Evolutionary conservation across 2,888 invertebrate genomes (phyloP), one percentile per base, ranked within the genome.

Genomic region (Galerucella pusilla): DNA sequence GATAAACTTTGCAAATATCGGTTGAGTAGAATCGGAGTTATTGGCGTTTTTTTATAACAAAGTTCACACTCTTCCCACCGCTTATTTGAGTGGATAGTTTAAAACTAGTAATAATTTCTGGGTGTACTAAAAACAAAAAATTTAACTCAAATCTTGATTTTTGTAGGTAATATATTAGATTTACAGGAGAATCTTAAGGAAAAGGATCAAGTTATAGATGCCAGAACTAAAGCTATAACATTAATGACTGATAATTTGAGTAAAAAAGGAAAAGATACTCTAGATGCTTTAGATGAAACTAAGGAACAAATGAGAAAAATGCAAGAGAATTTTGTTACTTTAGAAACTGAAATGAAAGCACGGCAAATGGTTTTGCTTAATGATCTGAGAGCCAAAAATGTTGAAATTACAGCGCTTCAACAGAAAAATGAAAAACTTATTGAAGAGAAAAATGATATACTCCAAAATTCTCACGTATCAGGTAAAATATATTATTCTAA

Each of bases 131-230:
- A 20, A 20, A 28, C 12, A 61, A 35, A 12, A 59, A 59, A 25
- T 2, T 11, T 25, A 12, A 25, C 25, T 61, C 14, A 12, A 6
- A 11, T 12, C 12, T 14, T 49, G 1, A 14, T 49, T 49, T 49
- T n/a, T 57, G 57, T 46, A 65, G 64, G 64, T 10, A 91, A 90
- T 76, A 91, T 96, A 66, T 87, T 96, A 78, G 97, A 97, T 86
- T 89, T 94, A 68, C 94, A 96, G 87, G 96, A 96, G 85, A 93
- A 92, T 87, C 89, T 96, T 4, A 92, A 92, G 83, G 94, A 96
- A 87, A 94, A 96, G 86, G 94, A 95, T 87, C 93, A 94, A 83
- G 93, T 96, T 68, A 94, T 96, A 83, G 93, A 93, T 86, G 93
- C 95, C 6, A 91, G 95, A 85, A 94, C 94, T 82, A 92, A 92